Percentiles rank a stretch among this genome's conserved stretches.
Conservation (phyloP, 2,797 vertebrate species). For the Diplodus sargus region DNA sequence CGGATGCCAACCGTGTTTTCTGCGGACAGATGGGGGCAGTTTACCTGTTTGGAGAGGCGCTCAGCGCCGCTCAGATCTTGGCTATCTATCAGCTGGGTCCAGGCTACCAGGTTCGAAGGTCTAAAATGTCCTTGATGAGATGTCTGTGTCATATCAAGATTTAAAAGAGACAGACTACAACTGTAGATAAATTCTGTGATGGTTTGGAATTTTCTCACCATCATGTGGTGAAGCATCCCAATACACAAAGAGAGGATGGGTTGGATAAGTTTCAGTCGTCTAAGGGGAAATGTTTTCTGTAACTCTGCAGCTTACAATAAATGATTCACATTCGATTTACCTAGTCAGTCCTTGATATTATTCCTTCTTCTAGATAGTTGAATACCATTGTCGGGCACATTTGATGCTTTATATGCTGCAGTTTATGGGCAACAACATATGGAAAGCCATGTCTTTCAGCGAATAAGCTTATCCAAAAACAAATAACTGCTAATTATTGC, state of each 20-base stretch:
- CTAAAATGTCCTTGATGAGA: neutral
- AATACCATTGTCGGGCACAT: neutral
- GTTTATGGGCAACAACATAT: neutral
- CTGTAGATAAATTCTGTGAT: too few species aligned
- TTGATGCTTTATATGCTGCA: neutral
- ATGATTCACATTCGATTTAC: neutral
- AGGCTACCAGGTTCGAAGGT: slow-evolving; percentile 92
- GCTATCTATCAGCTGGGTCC: slow-evolving; percentile 97
- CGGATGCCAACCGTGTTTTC: slow-evolving; percentile 95
- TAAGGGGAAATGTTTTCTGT: neutral
- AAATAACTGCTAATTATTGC: neutral
- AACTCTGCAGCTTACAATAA: neutral
- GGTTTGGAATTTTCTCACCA: too few species aligned
- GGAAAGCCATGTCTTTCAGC: neutral
- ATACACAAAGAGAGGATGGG: neutral
- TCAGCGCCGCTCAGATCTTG: slow-evolving; percentile 97
- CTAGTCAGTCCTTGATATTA: neutral
- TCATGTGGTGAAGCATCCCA: neutral
- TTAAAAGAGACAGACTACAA: neutral
- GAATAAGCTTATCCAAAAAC: neutral
- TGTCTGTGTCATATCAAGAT: neutral
- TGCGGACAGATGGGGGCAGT: slow-evolving; percentile 98
- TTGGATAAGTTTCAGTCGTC: neutral
- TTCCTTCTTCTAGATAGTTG: neutral
- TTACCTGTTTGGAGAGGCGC: slow-evolving; percentile 96